Base-by-base conservation (phyloP, 2,797 vertebrate species). In the Sciurus carolinensis region DNA sequence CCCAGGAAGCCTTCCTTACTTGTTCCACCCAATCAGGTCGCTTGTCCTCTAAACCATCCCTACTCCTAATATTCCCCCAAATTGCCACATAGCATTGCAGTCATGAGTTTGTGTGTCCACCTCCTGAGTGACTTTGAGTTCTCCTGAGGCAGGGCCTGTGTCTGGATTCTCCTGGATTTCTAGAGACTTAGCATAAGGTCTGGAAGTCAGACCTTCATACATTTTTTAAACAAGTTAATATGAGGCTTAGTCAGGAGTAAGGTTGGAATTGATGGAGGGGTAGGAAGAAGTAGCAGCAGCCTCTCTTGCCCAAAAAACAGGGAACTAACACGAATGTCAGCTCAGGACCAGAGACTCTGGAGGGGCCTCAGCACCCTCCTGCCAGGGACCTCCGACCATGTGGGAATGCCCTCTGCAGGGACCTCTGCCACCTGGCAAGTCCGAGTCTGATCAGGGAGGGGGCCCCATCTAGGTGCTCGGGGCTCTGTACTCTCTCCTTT, bases 241-340 rank as follows among this genome's bases (percentile, higher is more conserved):
- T 67, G 59, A 93, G 73, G 66, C 82, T 93, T 64, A 66, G 28
- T 87, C n/a, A 96, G 54, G 39, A 90, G 36, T 79, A 57, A 67
- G 39, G 11, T 30, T 42, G 24, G 17, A 7, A 42, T 39, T 17
- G 62, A 33, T 36, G 36, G 47, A 36, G 6, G 15, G 36, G 10
- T 11, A 76, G 57, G 44, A 86, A 47, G 6, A 47, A 8, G 36
- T 1, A 30, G 77, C 17, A 71, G 52, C 9, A 30, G 10, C 5
- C 42, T 47, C 62, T 52, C 33, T 77, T 66, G 50, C 64, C 52
- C 15, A 5, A 81, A 52, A 26, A 36, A 14, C 36, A 36, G 36
- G 36, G 36, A 36, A 36, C 36, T 36, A 36, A 36, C 28, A 15
- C 15, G 7, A 26, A 7, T 18, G 3, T n/a, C 26, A 72, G 11